Base-by-base conservation (phyloP, 2,113 vertebrate genomes). In the Plecturocebus donacophilus region DNA sequence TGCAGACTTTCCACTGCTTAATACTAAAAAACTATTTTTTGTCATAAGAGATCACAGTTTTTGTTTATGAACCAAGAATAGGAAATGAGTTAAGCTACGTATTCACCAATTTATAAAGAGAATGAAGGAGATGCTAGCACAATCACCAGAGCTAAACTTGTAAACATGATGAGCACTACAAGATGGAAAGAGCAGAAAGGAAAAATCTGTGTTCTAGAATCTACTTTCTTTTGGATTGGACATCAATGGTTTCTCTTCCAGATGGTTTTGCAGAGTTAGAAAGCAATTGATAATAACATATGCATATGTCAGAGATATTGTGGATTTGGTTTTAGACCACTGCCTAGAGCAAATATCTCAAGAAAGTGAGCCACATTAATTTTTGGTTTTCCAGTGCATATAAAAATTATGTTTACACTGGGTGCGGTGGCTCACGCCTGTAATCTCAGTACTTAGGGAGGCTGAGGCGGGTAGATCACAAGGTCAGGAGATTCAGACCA, bases 21-120 rank as follows among this genome's bases (percentile, higher is more conserved):
- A 83, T 91, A 75, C 58, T 68, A 56, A 77, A 89, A 32, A 54
- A 47, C 10, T 96, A 16, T 4, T 83, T 83, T 83, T 97, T 97
- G 49, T 56, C 75, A 45, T 14, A 58, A 82, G 56, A 95, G 35
- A 93, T 94, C 81, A 95, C 56, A 95, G 64, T n/a, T 97, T 56
- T 85, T 85, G 91, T 77, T 79, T 96, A 70, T 94, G 77, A 89
- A 75, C 19, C 81, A 95, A 54, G 61, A 93, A 87, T 4, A 88
- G 10, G 25, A 40, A 40, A 40, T 86, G 40, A 70, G 17, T 85
- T 92, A 73, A 96, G 20, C 49, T 95, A 23, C 45, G 89, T 1
- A 0, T 13, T 64, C 52, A 61, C 30, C 89, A 27, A 17, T 91
- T 95, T 93, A 30, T 16, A 97, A 96, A 71, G 8, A 14, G 21